Conservation (phyloP, 2,113 vertebrate genomes). For the Todiramphus saurophagus region DNA sequence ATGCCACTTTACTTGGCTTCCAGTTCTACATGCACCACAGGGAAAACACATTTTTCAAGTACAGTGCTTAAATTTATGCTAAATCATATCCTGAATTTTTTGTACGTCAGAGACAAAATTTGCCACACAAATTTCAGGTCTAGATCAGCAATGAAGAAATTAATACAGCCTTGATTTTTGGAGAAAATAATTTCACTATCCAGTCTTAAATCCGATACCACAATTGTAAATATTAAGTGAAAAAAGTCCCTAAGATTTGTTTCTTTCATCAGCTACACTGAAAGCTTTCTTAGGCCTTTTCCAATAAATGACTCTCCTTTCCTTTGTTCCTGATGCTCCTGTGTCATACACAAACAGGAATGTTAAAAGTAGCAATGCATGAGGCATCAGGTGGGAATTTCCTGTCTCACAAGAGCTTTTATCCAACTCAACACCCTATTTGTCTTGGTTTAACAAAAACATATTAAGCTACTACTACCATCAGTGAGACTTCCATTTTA, state of each 20-base stretch:
- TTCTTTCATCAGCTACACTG: not conserved
- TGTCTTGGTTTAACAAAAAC: not conserved
- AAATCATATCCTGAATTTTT: not conserved
- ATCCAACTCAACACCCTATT: not conserved
- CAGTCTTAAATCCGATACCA: not conserved
- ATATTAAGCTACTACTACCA: not conserved
- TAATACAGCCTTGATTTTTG: not conserved
- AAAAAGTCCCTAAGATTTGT: not conserved
- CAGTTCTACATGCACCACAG: not conserved
- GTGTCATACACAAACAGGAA: not conserved
- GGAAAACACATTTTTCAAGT: not conserved
- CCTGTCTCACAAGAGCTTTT: not conserved
- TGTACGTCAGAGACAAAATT: not conserved
- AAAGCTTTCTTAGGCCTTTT: not conserved
- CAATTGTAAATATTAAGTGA: not conserved
- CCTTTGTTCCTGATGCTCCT: conserved; percentile 22
- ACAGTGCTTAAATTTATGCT: not conserved
- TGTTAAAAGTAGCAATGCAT: not conserved
- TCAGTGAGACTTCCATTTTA: not conserved
- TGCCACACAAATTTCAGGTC: not conserved
- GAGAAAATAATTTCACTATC: not conserved
- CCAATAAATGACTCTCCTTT: not conserved
- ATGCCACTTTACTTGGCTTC: not conserved
- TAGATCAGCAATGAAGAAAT: not conserved
- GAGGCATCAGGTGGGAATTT: conserved; percentile 47